Evolutionary conservation across 2,888 invertebrate species (phyloP).

Genomic region (Drosophila algonquin): DNA sequence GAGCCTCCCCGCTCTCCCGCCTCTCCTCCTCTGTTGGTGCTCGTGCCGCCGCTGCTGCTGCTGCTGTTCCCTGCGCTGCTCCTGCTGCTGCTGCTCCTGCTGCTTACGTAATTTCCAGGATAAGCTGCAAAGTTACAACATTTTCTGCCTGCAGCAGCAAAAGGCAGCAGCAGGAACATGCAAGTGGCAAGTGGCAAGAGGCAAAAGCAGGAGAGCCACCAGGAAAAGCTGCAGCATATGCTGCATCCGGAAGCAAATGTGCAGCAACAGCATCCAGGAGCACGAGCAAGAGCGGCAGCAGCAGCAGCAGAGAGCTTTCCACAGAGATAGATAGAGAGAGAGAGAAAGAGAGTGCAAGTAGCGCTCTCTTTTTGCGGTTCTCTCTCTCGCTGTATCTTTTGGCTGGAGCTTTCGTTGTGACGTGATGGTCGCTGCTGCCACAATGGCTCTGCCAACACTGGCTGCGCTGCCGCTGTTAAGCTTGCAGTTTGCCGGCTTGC

Average conservation of each 20-base stretch:
- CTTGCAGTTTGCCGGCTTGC: slow-evolving; percentile 43
- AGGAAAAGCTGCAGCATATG: slow-evolving; percentile 54
- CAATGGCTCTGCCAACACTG: not conserved
- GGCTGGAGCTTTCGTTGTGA: slow-evolving; percentile 9
- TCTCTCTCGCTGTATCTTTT: slow-evolving; percentile 2
- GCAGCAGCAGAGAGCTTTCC: slow-evolving; percentile 52
- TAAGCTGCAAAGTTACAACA: slow-evolving; percentile 79
- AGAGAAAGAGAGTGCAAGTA: not conserved
- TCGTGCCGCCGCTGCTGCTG: slow-evolving; percentile 24
- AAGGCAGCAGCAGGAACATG: slow-evolving; percentile 38
- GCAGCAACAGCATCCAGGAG: slow-evolving; percentile 68
- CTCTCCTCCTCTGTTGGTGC: too few species aligned
- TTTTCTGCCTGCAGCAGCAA: slow-evolving; percentile 61
- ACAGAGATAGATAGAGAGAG: too few species aligned
- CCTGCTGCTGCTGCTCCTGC: slow-evolving; percentile 54
- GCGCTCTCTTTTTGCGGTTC: slow-evolving; percentile 4
- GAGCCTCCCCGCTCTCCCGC: not conserved
- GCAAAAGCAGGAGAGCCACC: slow-evolving; percentile 32
- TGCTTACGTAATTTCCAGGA: slow-evolving; percentile 78
- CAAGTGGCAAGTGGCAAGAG: slow-evolving; percentile 12
- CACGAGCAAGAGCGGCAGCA: slow-evolving; percentile 62
- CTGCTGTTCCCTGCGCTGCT: slow-evolving; percentile 48
- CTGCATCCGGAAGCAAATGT: slow-evolving; percentile 60
- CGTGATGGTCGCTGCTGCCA: slow-evolving; percentile 6
- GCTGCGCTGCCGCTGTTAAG: slow-evolving; percentile 33